These are phyloP conservation scores for Pygoscelis adeliae DNA, from an alignment of 2,113 vertebrate species.

Conservation along the genomic window DNA sequence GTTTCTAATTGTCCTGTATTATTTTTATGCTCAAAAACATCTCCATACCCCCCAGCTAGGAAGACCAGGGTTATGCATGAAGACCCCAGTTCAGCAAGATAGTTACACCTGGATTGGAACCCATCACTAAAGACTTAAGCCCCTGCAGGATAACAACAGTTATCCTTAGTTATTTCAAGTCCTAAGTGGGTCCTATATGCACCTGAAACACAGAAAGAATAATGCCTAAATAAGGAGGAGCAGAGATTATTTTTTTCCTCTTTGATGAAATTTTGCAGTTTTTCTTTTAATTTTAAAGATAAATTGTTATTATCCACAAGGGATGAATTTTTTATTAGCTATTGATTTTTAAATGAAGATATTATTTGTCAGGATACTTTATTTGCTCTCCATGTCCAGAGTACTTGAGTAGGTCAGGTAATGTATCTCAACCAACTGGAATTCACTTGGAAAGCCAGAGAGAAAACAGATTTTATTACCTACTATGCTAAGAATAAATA, in stretches of 20 bases:
- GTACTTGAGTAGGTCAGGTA: not conserved
- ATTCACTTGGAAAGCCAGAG: not conserved
- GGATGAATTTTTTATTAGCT: not conserved
- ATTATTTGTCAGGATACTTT: not conserved
- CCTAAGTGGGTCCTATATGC: not conserved
- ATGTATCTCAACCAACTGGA: not conserved
- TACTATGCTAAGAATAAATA: not conserved
- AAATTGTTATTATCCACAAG: not conserved
- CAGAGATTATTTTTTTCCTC: not conserved
- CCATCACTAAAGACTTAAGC: not conserved
- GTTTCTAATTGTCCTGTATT: not conserved
- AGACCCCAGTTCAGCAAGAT: not conserved
- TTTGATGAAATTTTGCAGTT: not conserved
- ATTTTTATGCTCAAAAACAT: not conserved
- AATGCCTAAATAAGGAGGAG: not conserved
- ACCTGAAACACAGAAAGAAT: not conserved
- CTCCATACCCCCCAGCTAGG: not conserved
- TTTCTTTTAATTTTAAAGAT: not conserved
- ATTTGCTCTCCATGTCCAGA: not conserved
- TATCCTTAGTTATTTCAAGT: not conserved
- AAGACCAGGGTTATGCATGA: not conserved
- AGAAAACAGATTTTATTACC: not conserved
- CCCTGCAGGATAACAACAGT: not conserved
- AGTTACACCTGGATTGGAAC: not conserved
- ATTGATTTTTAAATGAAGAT: not conserved